phyloP scores from a whole-genome alignment of 2,888 invertebrate genomes.

The Ophioninae sp. region DNA sequence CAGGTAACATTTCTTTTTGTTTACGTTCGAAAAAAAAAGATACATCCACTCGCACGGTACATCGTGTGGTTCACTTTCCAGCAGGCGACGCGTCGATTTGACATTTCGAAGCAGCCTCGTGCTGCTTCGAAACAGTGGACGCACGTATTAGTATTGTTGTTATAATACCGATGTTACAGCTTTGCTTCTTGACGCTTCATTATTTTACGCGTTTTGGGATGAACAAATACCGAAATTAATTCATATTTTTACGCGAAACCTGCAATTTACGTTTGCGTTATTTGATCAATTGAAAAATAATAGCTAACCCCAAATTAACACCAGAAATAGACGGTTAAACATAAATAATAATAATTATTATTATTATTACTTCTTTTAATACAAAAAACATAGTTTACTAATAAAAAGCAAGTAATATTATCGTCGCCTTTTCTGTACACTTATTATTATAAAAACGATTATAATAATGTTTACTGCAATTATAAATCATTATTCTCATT shows the following conservation, averaged over 20 bases:
- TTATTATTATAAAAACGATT: too few species aligned
- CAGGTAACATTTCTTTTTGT: conserved; percentile 85
- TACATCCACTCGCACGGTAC: background rate
- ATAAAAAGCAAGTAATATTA: too few species aligned
- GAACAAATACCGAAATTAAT: background rate
- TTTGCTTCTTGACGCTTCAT: background rate
- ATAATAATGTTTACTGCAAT: too few species aligned
- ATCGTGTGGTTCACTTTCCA: background rate
- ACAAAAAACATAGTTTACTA: too few species aligned
- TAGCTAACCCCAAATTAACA: background rate
- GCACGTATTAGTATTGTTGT: conserved; percentile 7
- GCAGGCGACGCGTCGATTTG: conserved; percentile 20
- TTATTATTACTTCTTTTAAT: background rate
- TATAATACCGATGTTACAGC: background rate
- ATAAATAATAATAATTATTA: background rate
- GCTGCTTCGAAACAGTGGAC: background rate
- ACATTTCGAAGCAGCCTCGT: conserved; percentile 20
- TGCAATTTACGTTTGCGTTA: background rate
- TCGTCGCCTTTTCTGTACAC: too few species aligned
- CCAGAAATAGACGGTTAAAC: background rate
- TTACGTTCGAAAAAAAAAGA: background rate
- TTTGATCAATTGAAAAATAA: background rate
- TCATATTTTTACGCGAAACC: background rate
- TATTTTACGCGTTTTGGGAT: background rate
- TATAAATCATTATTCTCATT: too few species aligned